Percentiles rank a stretch among this genome's conserved stretches.
These are phyloP conservation scores for Parambassis ranga DNA, from an alignment of 2,797 vertebrate genomes.

Conservation along the genomic window DNA sequence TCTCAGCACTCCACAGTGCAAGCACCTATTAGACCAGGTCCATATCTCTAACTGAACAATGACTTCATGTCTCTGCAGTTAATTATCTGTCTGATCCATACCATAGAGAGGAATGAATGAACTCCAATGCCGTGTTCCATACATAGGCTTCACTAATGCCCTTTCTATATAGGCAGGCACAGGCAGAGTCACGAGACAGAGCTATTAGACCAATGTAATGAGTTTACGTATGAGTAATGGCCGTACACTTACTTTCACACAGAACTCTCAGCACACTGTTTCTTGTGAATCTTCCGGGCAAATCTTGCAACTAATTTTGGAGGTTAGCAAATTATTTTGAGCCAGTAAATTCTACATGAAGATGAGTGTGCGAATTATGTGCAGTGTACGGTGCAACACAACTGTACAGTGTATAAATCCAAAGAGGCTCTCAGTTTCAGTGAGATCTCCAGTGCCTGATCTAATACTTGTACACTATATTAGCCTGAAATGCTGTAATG, in stretches of 20 bases:
- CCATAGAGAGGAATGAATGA: slow-evolving; percentile 70
- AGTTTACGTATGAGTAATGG: slow-evolving; percentile 81
- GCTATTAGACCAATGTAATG: slow-evolving; percentile 77
- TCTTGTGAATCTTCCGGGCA: slow-evolving; percentile 12
- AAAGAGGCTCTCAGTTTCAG: slow-evolving; percentile 15
- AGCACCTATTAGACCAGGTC: slow-evolving; percentile 62
- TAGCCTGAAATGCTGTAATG: slow-evolving; percentile 49
- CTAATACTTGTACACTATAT: slow-evolving; percentile 61
- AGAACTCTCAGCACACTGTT: slow-evolving; percentile 35
- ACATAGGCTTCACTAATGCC: slow-evolving; percentile 63
- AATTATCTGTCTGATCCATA: slow-evolving; percentile 82
- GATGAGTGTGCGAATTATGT: not conserved
- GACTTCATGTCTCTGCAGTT: slow-evolving; percentile 75
- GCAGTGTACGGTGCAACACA: not conserved
- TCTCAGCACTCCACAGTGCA: slow-evolving; percentile 15
- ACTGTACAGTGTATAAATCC: slow-evolving; percentile 21
- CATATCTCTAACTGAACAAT: slow-evolving; percentile 78
- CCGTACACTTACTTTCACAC: slow-evolving; percentile 39
- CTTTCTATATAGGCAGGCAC: slow-evolving; percentile 64
- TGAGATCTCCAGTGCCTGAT: slow-evolving; percentile 30
- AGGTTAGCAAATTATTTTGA: slow-evolving; percentile 19
- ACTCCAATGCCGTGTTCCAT: slow-evolving; percentile 59
- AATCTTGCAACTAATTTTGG: slow-evolving; percentile 42
- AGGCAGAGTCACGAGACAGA: slow-evolving; percentile 68
- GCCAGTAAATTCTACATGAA: slow-evolving; percentile 7